Conservation (phyloP, 2,113 vertebrate species). For the Ptilonorhynchus violaceus region DNA sequence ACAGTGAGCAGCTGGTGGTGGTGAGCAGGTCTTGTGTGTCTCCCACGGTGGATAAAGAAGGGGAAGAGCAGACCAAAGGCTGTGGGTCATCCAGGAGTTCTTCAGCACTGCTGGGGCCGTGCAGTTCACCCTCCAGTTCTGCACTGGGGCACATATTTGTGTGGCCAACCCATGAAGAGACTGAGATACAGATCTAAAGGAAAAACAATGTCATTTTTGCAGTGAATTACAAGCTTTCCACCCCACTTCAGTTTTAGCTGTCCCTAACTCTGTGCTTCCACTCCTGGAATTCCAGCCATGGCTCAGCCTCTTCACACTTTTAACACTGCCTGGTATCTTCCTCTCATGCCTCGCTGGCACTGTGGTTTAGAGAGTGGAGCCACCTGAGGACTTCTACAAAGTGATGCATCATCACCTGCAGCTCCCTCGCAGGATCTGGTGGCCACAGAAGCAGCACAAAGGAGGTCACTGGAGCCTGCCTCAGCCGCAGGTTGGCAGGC, state of each 20-base stretch:
- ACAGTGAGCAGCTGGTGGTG: not conserved
- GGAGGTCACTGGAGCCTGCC: not conserved
- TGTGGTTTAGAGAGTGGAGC: not conserved
- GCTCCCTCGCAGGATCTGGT: not conserved
- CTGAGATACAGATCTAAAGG: not conserved
- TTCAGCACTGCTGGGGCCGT: not conserved
- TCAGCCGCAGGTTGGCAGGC: not conserved
- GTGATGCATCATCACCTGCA: not conserved
- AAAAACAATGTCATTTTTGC: not conserved
- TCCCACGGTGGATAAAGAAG: not conserved
- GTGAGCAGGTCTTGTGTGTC: not conserved
- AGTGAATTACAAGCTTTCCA: not conserved
- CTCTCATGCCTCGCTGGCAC: accelerated
- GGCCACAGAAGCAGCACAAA: not conserved
- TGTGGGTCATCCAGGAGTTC: not conserved
- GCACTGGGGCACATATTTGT: accelerated
- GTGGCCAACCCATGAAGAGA: not conserved
- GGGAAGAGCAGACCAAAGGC: not conserved
- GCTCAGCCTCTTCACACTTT: not conserved
- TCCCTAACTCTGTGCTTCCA: not conserved
- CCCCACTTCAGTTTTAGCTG: not conserved
- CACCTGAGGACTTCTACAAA: not conserved
- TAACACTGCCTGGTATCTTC: accelerated
- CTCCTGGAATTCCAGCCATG: not conserved
- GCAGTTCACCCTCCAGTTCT: not conserved